Conservation (phyloP, 2,888 invertebrate species). For the Laothoe populi region DNA sequence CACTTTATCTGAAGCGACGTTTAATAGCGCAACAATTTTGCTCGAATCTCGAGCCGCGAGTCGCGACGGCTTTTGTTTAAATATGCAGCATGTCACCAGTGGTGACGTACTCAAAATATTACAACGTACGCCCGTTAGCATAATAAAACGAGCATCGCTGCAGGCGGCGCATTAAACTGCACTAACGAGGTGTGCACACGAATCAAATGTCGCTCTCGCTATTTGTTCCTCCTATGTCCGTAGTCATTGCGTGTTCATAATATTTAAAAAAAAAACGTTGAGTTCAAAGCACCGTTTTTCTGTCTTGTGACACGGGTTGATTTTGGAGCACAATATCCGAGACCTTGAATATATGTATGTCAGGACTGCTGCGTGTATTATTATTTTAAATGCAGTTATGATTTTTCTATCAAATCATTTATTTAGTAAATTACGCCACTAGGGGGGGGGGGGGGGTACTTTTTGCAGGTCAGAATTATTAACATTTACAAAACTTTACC, state of each 20-base stretch:
- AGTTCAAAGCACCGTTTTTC: conserved; percentile 7
- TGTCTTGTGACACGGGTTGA: conserved; percentile 41
- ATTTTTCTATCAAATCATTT: no score
- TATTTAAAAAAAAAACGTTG: conserved; percentile 8
- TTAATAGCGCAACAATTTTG: conserved; percentile 68
- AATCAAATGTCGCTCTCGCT: conserved; percentile 55
- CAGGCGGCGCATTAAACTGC: conserved; percentile 70
- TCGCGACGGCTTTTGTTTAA: conserved; percentile 63
- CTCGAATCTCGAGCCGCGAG: conserved; percentile 56
- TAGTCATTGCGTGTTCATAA: conserved; percentile 12
- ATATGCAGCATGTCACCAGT: conserved; percentile 75
- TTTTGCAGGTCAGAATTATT: no score
- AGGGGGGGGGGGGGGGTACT: no score
- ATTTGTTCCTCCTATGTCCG: conserved; percentile 34
- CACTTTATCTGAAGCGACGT: conserved; percentile 56
- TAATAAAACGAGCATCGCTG: conserved; percentile 75
- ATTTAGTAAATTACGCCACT: no score
- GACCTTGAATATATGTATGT: no score
- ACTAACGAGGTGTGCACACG: conserved; percentile 64
- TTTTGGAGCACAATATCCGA: conserved; percentile 17
- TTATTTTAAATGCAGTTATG: no score
- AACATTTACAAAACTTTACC: no score
- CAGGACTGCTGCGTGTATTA: no score
- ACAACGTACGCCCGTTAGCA: conserved; percentile 75
- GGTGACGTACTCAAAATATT: conserved; percentile 79